Base-by-base conservation (phyloP, 2,113 vertebrate species). In the Myrmecobius fasciatus region DNA sequence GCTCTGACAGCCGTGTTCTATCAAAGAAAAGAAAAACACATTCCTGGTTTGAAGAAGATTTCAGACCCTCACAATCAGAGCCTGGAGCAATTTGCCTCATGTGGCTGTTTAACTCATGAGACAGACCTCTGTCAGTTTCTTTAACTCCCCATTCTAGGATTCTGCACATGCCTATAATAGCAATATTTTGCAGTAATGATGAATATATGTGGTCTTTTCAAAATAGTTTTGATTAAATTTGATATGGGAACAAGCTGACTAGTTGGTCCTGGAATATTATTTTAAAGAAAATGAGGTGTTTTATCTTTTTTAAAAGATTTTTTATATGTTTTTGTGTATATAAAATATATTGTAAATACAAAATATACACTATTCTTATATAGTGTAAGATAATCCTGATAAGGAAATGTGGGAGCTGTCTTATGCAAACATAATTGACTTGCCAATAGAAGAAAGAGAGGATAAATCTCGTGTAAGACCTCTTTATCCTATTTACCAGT, bases 1-100 rank as follows among this genome's bases (percentile, higher is more conserved):
- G 94, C n/a, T 92, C 36, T 97, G 97, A 97, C 89, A 97, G 53
- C 89, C 54, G 0, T 92, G 53, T 90, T 98, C 75, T 92, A 53
- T 95, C 88, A 93, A 95, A 89, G 43, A 90, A 54, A 96, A 96
- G 96, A 96, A 96, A 95, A 91, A 95, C 89, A 93, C 92, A 49
- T 91, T 8, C 0, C 89, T 94, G 94, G 46, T 95, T 97, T 95
- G 96, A 94, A 96, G 83, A 95, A 0, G 83, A 91, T 48, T 12
- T 3, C 52, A 95, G 96, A 97, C 89, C 94, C 91, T 88, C 25
- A 20, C 94, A 91, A 53, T 7, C 8, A 28, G 92, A 93, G 53
- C 46, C 92, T 83, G 89, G 20, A 90, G 89, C 89, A 91, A 25
- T 10, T 10, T 36, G 31, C 92, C 48, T 89, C 3, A 0, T 56